phyloP scores from a whole-genome alignment of 2,888 invertebrate species.

The Chorisops tibialis region DNA sequence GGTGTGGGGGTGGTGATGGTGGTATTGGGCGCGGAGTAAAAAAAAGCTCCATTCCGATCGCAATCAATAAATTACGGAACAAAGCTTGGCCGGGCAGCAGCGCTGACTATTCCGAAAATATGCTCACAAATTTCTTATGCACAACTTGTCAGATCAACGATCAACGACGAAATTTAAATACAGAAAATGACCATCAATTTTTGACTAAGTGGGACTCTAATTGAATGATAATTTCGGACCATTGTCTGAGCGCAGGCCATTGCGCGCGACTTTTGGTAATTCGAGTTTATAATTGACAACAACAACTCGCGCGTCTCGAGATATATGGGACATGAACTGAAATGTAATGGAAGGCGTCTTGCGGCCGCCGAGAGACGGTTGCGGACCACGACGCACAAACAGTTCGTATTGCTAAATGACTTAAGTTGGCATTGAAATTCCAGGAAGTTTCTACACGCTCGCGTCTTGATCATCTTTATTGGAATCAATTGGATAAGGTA shows the following conservation, averaged over 20 bases:
- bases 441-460: conserved; percentile 19
- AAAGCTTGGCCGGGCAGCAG: too few relatives aligned
- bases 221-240: conserved; percentile 32
- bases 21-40: too few relatives aligned
- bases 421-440: conserved; percentile 25
- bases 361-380: not conserved
- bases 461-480: conserved; percentile 12
- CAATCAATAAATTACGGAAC: too few relatives aligned
- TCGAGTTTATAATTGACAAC: conserved; percentile 19
- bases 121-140: conserved; percentile 29
- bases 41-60: too few relatives aligned
- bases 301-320: conserved; percentile 12
- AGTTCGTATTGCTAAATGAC: conserved; percentile 19
- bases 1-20: too few relatives aligned
- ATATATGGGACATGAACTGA: conserved; percentile 18
- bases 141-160: conserved; percentile 24
- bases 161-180: conserved; percentile 28
- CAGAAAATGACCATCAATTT: conserved; percentile 33
- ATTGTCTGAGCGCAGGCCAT: conserved; percentile 24
- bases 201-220: conserved; percentile 33
- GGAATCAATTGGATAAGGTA: conserved; percentile 13
- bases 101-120: too few relatives aligned
- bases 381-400: not conserved
- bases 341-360: conserved; percentile 13
- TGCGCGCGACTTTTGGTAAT: conserved; percentile 18